Percentiles rank a stretch among this genome's conserved stretches.
These are phyloP conservation scores for Poecilobothrus nobilitatus DNA, from an alignment of 2,888 invertebrate genomes.

Conservation along the genomic window DNA sequence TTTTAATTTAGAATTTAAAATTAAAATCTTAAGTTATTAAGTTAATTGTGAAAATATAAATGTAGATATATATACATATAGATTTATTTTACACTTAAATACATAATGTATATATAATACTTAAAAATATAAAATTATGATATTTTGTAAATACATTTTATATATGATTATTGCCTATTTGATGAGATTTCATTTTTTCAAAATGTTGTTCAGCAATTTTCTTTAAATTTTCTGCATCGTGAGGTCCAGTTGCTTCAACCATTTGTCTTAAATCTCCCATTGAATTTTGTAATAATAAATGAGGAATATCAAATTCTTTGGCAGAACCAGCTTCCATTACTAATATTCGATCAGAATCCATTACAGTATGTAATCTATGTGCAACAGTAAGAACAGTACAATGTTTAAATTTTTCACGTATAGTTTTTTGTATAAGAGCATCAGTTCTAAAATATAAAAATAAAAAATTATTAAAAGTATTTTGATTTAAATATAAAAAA, in stretches of 20 bases:
- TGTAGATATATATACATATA: too few relatives aligned
- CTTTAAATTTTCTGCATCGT: conserved; percentile 43
- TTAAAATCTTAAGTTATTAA: too few relatives aligned
- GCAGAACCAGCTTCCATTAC: conserved; percentile 77
- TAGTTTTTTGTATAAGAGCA: conserved; percentile 73
- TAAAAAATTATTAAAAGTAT: conserved; percentile 25
- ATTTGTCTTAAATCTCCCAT: conserved; percentile 57
- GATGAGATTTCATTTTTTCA: conserved; percentile 23
- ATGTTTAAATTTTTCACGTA: conserved; percentile 65
- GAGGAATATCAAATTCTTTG: conserved; percentile 64
- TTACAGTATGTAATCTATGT: conserved; percentile 83
- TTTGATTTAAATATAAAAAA: neutral
- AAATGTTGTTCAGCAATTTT: conserved; percentile 45
- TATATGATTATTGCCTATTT: neutral
- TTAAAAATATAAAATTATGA: too few relatives aligned
- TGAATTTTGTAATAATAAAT: conserved; percentile 53
- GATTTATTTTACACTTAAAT: too few relatives aligned
- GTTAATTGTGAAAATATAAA: too few relatives aligned
- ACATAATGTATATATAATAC: too few relatives aligned
- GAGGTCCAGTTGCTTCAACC: conserved; percentile 60
- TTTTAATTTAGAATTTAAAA: too few relatives aligned
- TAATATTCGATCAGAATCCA: conserved; percentile 82
- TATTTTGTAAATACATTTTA: too few relatives aligned
- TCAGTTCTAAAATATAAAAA: conserved; percentile 55
- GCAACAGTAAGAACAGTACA: conserved; percentile 89